A percentile compares a stretch with the other conserved stretches of the same genome.
Conservation (phyloP, 2,113 vertebrate species). For the Meles meles region DNA sequence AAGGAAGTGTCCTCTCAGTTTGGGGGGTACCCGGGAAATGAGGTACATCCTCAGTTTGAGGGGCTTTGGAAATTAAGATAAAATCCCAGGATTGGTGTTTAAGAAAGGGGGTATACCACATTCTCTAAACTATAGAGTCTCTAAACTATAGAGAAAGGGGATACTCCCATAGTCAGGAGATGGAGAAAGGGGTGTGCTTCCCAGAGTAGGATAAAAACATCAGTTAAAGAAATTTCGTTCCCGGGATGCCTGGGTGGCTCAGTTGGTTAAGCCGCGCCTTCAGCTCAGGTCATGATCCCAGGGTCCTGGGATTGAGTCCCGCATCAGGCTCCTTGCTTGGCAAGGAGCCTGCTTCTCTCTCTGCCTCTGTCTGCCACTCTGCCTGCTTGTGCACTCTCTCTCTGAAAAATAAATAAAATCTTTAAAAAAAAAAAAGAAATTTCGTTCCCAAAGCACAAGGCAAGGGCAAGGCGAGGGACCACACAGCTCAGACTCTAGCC, state of each 20-base stretch:
- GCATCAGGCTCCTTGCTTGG: too few relatives aligned
- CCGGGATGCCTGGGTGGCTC: too few relatives aligned
- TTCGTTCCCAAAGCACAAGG: neutral
- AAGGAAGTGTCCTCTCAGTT: neutral
- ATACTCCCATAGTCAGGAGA: conserved; percentile 52
- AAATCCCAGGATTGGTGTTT: neutral
- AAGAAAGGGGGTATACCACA: neutral
- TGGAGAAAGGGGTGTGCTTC: conserved; percentile 47
- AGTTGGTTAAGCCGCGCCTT: too few relatives aligned
- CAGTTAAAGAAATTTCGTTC: neutral
- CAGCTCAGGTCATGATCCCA: too few relatives aligned
- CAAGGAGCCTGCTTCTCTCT: too few relatives aligned
- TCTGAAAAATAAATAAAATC: too few relatives aligned
- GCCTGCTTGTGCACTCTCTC: too few relatives aligned
- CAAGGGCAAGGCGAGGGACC: neutral
- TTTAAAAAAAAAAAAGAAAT: too few relatives aligned
- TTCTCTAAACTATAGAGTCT: conserved; percentile 54
- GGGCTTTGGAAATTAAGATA: neutral
- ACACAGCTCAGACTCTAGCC: neutral
- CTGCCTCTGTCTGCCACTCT: too few relatives aligned
- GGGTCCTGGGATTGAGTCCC: too few relatives aligned
- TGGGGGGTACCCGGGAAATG: neutral
- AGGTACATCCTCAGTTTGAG: neutral
- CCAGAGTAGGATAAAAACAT: neutral
- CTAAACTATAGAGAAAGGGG: conserved; percentile 53